Conservation (phyloP, 1,140 invertebrate genomes). For the Drosophila oshimai region DNA sequence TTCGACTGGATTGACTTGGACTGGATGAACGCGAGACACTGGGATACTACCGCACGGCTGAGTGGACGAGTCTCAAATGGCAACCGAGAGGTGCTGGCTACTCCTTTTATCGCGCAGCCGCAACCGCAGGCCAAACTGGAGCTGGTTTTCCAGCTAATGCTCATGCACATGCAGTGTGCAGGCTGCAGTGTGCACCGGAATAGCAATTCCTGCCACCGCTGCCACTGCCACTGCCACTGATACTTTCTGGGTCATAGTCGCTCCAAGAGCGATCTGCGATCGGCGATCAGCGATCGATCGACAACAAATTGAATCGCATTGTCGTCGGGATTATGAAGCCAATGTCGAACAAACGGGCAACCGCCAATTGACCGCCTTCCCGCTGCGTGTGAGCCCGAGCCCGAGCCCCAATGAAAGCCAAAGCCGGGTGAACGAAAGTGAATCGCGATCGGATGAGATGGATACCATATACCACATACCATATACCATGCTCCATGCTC, state of each 20-base stretch:
- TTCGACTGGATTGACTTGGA: not conserved
- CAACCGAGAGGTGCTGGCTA: constrained; percentile 46
- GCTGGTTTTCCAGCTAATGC: constrained; percentile 51
- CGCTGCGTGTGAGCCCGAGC: constrained; percentile 51
- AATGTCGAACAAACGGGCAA: constrained; percentile 20
- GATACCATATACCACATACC: too few species aligned
- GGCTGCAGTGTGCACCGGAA: constrained; percentile 63
- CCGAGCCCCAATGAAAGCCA: constrained; percentile 52
- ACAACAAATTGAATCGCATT: constrained; percentile 53
- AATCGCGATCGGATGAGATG: constrained; percentile 49
- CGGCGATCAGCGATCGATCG: constrained; percentile 33
- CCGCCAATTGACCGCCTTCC: constrained; percentile 37
- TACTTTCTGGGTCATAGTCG: constrained; percentile 64
- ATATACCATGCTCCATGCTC: too few species aligned
- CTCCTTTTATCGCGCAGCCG: constrained; percentile 68
- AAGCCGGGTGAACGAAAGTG: constrained; percentile 68
- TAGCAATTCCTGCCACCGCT: constrained; percentile 56
- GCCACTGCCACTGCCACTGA: constrained; percentile 12
- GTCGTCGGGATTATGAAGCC: constrained; percentile 52
- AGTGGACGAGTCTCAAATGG: constrained; percentile 66
- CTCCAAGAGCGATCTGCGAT: constrained; percentile 20
- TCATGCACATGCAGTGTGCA: constrained; percentile 46
- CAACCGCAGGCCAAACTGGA: constrained; percentile 31
- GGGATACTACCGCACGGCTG: constrained; percentile 51
- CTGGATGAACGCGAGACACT: not conserved